Evolutionary conservation across 2,888 invertebrate species (phyloP), one percentile per base, ranked within the genome.

Genomic region (Drosophila colorata): DNA sequence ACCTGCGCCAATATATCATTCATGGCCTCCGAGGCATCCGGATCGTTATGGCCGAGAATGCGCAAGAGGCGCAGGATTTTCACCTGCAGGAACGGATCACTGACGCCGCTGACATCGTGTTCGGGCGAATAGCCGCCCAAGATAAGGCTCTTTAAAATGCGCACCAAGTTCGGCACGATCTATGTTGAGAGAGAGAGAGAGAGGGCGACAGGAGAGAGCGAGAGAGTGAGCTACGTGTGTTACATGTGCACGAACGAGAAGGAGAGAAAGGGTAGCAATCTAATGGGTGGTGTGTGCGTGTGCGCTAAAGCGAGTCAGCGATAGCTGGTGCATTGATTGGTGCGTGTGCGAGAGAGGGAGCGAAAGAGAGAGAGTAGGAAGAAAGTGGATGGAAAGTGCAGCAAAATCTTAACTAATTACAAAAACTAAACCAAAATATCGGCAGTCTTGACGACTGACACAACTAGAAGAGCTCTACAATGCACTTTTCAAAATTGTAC

Each of bases 1-100:
- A 99, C 99, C 93, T 99, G 99, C 11, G 99, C 99, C 74, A 99
- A 94, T 90, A 99, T 99, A 93, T 99, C 99, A 93, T 99, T 99
- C 99, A 99, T 99, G 20, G 98, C 98, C 93, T 99, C 99, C 9
- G 99, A 99, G 0, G 99, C 97, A 89, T 99, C 98, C 0, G 96
- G 95, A 93, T 99, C 99, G 91, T 98, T 98, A 88, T 96, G 96
- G 43, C 99, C 99, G 74, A 99, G 94, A 91, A 99, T 97, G 87
- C 99, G 95, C 71, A 99, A 93, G 4, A 99, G 94, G 80, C 98
- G 96, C 78, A 99, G 94, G 85, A 99, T 98, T 95, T 99, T 99
- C 46, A 98, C 98, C 95, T 99, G 99, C 76, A 99, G 94, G 93
- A 99, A 99, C 47, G 99, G 99, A 93, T 99, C 99, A 82, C 98